A percentile compares a stretch with the other conserved stretches of the same genome.
These are phyloP conservation scores for Apis florea DNA, from an alignment of 1,140 invertebrate genomes.

Conservation along the genomic window DNA sequence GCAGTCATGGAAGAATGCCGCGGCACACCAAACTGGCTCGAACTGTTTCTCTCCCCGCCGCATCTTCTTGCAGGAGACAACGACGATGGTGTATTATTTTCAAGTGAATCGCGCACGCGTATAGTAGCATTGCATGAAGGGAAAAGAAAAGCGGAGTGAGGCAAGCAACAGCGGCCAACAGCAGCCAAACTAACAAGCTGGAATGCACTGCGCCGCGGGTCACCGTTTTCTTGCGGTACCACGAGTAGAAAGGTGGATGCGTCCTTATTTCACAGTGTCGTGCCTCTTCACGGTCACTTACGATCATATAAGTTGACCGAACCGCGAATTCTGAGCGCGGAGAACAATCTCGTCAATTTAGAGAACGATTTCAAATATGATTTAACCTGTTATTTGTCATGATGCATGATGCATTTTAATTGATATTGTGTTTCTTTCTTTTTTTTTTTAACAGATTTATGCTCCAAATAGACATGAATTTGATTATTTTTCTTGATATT, in stretches of 20 bases:
- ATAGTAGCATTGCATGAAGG: not conserved
- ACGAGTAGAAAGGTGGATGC: slow-evolving; percentile 67
- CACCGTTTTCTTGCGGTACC: slow-evolving; percentile 66
- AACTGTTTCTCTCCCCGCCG: not conserved
- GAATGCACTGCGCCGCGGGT: slow-evolving; percentile 62
- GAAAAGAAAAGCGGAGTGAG: slow-evolving; percentile 41
- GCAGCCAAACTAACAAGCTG: slow-evolving; percentile 62
- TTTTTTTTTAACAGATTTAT: too few species aligned
- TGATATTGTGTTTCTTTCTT: too few species aligned
- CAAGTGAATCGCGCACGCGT: slow-evolving; percentile 48
- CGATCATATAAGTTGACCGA: slow-evolving; percentile 60
- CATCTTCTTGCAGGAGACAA: too few species aligned
- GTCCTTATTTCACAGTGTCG: slow-evolving; percentile 69
- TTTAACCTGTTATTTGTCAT: slow-evolving; percentile 24
- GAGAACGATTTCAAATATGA: slow-evolving; percentile 1
- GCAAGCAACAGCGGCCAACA: not conserved
- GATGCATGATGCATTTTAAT: too few species aligned
- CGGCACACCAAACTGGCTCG: not conserved
- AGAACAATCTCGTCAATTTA: not conserved
- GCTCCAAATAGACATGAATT: too few species aligned
- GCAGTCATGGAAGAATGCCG: slow-evolving; percentile 59
- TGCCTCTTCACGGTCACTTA: slow-evolving; percentile 67
- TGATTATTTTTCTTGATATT: too few species aligned
- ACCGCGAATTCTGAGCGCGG: slow-evolving; percentile 51
- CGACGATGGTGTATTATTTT: slow-evolving; percentile 43